Evolutionary conservation across 2,888 invertebrate species (phyloP), one percentile per base, ranked within the genome.

Genomic region (Pecten maximus): DNA sequence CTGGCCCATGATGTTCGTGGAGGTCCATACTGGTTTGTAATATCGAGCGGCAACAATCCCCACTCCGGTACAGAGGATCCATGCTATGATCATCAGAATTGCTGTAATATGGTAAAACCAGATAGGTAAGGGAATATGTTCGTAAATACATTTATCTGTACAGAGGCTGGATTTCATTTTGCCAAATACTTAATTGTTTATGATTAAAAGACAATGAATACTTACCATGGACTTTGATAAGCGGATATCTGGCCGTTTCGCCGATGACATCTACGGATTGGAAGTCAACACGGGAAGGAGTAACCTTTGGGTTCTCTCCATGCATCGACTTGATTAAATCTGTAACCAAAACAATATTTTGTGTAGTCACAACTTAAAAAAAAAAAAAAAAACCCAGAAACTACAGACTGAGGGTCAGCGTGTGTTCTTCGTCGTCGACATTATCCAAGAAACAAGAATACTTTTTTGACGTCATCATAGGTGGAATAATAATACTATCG

Each of bases 81-180:
- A 96, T 12, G 95, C 96, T 15, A 96, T 91, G 40, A 96, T 93
- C 96, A 96, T 96, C 90, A 96, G 60, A 91, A 95, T 95, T 12
- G 95, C 96, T 96, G 93, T 2, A 54, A 0, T 6, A 54, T 23
- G 54, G 54, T 23, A 54, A 6, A 2, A 54, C 1, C 3, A n/a
- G n/a, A n/a, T n/a, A n/a, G n/a, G n/a, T n/a, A n/a, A n/a, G n/a
- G n/a, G n/a, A n/a, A n/a, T n/a, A n/a, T n/a, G n/a, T n/a, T n/a
- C n/a, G n/a, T n/a, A n/a, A n/a, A n/a, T n/a, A n/a, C n/a, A n/a
- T n/a, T n/a, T n/a, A n/a, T n/a, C n/a, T n/a, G n/a, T n/a, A n/a
- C n/a, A n/a, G n/a, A n/a, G n/a, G n/a, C n/a, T n/a, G n/a, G n/a
- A n/a, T n/a, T n/a, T n/a, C n/a, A n/a, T n/a, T n/a, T n/a, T n/a